Conservation (phyloP, 2,113 vertebrate genomes). For the Dicentrarchus labrax region DNA sequence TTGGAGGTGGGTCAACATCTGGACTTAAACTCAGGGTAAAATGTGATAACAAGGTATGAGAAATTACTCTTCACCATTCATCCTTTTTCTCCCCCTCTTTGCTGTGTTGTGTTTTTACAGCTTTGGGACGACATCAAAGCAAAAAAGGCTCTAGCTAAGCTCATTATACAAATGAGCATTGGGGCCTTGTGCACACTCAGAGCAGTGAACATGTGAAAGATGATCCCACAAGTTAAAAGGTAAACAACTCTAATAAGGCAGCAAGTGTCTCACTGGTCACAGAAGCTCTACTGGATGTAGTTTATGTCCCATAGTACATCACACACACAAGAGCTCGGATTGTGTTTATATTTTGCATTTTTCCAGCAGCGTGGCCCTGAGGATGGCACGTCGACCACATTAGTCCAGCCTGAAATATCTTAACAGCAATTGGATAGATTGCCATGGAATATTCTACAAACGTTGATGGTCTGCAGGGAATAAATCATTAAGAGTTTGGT, state of each 20-base stretch:
- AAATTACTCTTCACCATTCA: background rate
- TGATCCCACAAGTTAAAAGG: constrained; percentile 41
- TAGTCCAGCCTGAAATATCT: background rate
- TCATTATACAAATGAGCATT: constrained; percentile 74
- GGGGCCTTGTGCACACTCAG: constrained; percentile 4
- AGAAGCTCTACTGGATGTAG: background rate
- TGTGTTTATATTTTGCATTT: background rate
- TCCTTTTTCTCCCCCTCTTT: background rate
- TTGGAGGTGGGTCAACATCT: background rate
- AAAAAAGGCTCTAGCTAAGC: constrained; percentile 41
- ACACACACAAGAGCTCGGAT: background rate
- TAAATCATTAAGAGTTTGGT: background rate
- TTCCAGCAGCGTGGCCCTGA: background rate
- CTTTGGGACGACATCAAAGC: constrained; percentile 64
- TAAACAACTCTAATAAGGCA: constrained; percentile 56
- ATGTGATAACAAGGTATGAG: constrained; percentile 5
- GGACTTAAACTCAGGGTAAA: background rate
- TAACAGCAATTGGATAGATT: background rate
- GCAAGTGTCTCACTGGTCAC: background rate
- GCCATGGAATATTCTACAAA: background rate
- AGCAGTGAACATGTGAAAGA: constrained; percentile 37
- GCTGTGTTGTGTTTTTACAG: constrained; percentile 5
- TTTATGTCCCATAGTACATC: background rate
- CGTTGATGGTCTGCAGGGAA: background rate
- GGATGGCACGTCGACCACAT: background rate